These are phyloP conservation scores for Trematomus loennbergii DNA, from an alignment of 2,113 vertebrate genomes.

Conservation along the genomic window DNA sequence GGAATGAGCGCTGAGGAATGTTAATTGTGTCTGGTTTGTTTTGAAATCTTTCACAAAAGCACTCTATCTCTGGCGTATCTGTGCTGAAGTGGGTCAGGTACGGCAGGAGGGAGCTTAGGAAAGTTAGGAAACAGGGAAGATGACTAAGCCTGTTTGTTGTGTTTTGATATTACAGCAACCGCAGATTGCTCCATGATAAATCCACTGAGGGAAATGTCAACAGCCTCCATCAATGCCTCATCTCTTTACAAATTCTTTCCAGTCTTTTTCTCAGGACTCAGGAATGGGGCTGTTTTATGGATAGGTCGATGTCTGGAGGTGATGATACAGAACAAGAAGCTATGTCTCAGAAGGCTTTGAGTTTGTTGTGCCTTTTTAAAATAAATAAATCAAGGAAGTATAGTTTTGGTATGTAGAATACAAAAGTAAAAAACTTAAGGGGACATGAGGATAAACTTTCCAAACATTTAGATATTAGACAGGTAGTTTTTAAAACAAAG, in stretches of 20 bases:
- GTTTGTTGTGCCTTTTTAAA: background rate
- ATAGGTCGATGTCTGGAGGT: constrained; percentile 1
- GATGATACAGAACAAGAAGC: constrained; percentile 33
- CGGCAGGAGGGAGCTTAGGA: background rate
- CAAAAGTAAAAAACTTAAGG: background rate
- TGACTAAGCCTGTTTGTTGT: constrained; percentile 49
- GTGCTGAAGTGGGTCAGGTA: constrained; percentile 23
- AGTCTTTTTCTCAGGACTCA: constrained; percentile 44
- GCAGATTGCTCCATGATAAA: constrained; percentile 30
- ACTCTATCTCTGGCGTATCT: background rate
- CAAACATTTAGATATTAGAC: background rate
- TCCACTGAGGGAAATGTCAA: constrained; percentile 7
- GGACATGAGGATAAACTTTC: background rate
- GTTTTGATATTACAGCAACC: constrained; percentile 27
- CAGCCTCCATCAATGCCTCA: constrained; percentile 12
- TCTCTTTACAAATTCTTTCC: constrained; percentile 55
- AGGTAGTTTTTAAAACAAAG: background rate
- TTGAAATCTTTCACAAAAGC: constrained; percentile 20
- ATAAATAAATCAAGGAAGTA: too few species aligned
- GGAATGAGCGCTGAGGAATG: constrained; percentile 57
- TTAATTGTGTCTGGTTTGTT: constrained; percentile 51
- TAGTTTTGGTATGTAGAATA: background rate
- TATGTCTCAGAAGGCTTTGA: constrained; percentile 33
- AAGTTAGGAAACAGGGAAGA: background rate
- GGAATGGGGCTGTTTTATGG: constrained; percentile 57